Conservation (phyloP, 2,797 vertebrate genomes). For the Paguma larvata region DNA sequence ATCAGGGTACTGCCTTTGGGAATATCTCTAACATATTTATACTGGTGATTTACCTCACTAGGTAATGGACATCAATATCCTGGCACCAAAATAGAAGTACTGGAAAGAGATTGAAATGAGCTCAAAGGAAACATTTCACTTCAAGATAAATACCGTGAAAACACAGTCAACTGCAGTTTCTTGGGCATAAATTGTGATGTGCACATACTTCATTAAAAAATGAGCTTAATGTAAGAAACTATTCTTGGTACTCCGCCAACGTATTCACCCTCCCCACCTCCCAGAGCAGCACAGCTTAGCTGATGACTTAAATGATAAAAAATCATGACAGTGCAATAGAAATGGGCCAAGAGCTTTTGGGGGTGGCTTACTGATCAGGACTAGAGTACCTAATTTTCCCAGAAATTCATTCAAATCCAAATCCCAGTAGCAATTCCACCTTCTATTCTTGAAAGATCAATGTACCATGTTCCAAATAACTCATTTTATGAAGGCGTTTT, state of each 20-base stretch:
- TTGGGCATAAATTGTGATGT: conserved; percentile 47
- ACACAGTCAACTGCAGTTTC: conserved; percentile 26
- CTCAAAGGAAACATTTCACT: conserved; percentile 67
- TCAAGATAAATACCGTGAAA: conserved; percentile 59
- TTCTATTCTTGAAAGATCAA: conserved; percentile 51
- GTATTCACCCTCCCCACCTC: not conserved
- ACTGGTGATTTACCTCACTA: conserved; percentile 44
- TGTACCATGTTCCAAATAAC: not conserved
- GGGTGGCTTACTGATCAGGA: conserved; percentile 22
- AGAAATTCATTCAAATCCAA: conserved; percentile 24
- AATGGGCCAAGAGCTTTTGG: conserved; percentile 42
- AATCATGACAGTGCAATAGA: not conserved
- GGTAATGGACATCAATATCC: conserved; percentile 73
- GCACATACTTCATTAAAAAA: conserved; percentile 68
- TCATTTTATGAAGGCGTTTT: not conserved
- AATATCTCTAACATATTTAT: conserved; percentile 68
- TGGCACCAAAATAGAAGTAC: conserved; percentile 59
- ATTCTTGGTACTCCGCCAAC: not conserved
- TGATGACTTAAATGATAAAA: conserved; percentile 63
- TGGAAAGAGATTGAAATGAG: conserved; percentile 63
- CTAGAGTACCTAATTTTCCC: conserved; percentile 49
- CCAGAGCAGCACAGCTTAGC: not conserved
- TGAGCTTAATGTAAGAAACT: conserved; percentile 46
- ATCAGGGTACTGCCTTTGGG: conserved; percentile 56
- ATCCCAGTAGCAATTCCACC: not conserved